A percentile compares a stretch with the other conserved stretches of the same genome.
phyloP scores from a whole-genome alignment of 2,113 vertebrate species.

The Pachypanchax playfairii region DNA sequence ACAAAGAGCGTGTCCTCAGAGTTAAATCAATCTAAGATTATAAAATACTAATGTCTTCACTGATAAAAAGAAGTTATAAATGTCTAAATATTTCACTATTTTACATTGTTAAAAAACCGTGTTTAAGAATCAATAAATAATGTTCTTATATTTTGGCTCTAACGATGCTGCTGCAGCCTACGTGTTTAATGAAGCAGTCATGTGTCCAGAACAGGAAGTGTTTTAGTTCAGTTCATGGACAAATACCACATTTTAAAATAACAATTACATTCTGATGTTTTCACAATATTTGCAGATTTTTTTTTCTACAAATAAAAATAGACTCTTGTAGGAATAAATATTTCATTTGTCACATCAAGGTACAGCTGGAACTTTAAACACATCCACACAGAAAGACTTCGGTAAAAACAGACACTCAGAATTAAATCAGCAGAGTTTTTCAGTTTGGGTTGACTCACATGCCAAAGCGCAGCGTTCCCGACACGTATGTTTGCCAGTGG shows the following conservation, averaged over 20 bases:
- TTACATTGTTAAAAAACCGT: too few relatives aligned
- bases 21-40: too few relatives aligned
- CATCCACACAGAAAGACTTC: not conserved
- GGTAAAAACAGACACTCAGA: not conserved
- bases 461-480: slow-evolving; percentile 94
- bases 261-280: not conserved
- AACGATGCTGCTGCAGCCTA: not conserved
- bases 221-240: not conserved
- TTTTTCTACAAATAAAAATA: too few relatives aligned
- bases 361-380: not conserved
- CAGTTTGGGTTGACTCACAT: slow-evolving; percentile 86
- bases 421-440: not conserved
- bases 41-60: too few relatives aligned
- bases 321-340: not conserved
- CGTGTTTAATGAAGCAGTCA: not conserved
- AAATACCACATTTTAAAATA: too few relatives aligned
- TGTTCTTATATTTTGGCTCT: too few relatives aligned
- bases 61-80: too few relatives aligned
- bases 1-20: too few relatives aligned
- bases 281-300: not conserved
- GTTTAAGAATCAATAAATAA: too few relatives aligned
- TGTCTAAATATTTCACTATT: too few relatives aligned
- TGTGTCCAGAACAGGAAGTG: not conserved
- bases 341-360: not conserved
- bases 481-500: slow-evolving; percentile 99